Conservation (phyloP, 1,140 invertebrate genomes). For the Orussus abietinus region DNA sequence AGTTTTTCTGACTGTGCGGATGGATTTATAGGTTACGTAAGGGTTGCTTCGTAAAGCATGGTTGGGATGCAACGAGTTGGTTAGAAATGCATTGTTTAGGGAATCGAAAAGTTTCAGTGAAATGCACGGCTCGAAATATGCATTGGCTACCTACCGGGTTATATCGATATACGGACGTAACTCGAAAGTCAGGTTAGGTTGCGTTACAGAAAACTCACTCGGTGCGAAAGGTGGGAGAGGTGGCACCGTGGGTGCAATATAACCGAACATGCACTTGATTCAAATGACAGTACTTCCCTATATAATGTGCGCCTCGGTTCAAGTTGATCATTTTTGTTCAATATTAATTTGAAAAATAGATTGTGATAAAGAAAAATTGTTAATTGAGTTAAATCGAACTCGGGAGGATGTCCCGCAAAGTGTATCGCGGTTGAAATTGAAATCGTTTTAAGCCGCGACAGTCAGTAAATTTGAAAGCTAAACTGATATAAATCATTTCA, state of each 20-base stretch:
- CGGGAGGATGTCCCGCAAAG: too few species aligned
- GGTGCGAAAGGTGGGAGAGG: constrained; percentile 22
- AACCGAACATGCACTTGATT: constrained; percentile 25
- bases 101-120: too few species aligned
- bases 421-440: background rate
- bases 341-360: background rate
- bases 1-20: background rate
- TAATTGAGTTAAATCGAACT: background rate
- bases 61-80: background rate
- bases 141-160: too few species aligned
- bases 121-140: too few species aligned
- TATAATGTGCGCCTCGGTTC: background rate
- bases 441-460: too few species aligned
- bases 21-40: background rate
- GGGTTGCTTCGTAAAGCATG: background rate
- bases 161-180: too few species aligned
- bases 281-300: background rate
- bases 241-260: constrained; percentile 21
- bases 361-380: background rate
- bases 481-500: too few species aligned
- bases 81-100: background rate
- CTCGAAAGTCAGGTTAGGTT: too few species aligned
- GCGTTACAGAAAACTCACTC: too few species aligned
- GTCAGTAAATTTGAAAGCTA: too few species aligned
- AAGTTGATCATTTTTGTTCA: background rate